Base-by-base conservation (phyloP, 2,888 invertebrate species). In the Hirtodrosophila confusa region DNA sequence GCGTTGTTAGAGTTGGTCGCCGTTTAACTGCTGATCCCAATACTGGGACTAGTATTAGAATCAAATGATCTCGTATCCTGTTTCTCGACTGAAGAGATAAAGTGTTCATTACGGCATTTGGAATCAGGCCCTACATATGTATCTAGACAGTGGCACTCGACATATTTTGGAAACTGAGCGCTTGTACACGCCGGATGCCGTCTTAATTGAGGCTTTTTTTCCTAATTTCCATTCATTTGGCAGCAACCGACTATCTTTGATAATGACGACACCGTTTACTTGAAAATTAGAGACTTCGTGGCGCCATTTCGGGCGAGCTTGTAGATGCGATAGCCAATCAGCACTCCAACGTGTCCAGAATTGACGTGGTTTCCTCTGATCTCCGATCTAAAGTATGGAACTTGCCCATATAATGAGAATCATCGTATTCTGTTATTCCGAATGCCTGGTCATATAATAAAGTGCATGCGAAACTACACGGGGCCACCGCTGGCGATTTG, bases 401-500 rank as follows among this genome's bases (percentile, higher is more conserved):
- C 43, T 0, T 87, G 82, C 11, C 82, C 87, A 1, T 87, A 80
- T 44, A 47, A 87, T 35, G 12, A 51, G 7, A 4, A n/a, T 0
- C 82, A 82, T 51, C 72, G 78, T 1, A 66, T 82, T 11, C 23
- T 66, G 27, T 27, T 64, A 0, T 69, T 66, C 3, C 50, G 78
- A 0, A 72, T 85, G 75, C 85, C 87, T 1, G 49, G 47, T 0
- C 87, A 87, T 24, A 63, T 82, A 3, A 4, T 85, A 0, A 83
- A 86, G 35, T 87, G 88, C 11, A 9, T 37, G 17, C 51, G 47
- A 4, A 69, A 60, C 8, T 85, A 88, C 45, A 17, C 0, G 0
- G 86, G 83, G 1, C 89, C 89, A 2, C 86, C 89, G 4, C 39
- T 91, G 51, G 78, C 83, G 5, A 80, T 75, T 4, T 91, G 91